Percentiles rank a stretch among this genome's conserved stretches.
Conservation (phyloP, 2,888 invertebrate species). For the Noctua janthe region DNA sequence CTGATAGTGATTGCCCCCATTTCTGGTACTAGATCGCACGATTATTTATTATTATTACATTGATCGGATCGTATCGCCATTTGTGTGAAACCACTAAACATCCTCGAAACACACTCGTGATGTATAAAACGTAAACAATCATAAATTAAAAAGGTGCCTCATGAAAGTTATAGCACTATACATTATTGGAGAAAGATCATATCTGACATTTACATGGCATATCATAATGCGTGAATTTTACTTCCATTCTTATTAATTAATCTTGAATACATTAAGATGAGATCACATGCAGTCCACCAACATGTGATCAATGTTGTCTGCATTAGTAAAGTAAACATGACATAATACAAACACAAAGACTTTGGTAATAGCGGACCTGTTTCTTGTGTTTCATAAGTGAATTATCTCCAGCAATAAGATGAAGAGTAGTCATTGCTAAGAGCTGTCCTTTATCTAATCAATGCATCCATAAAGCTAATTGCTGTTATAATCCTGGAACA, state of each 20-base stretch:
- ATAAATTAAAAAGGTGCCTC: slow-evolving; percentile 9
- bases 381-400: not conserved
- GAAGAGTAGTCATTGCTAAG: not conserved
- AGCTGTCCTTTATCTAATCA: not conserved
- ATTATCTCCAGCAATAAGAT: not conserved
- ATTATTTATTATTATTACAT: not conserved
- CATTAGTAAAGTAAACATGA: not conserved
- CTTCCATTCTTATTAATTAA: not conserved
- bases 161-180: slow-evolving; percentile 14
- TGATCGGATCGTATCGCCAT: not conserved
- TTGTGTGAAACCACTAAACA: not conserved
- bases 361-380: not conserved
- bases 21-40: too few relatives aligned
- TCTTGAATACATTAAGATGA: not conserved
- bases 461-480: not conserved
- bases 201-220: slow-evolving; percentile 6
- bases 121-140: not conserved
- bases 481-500: not conserved
- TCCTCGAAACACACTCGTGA: not conserved
- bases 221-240: not conserved
- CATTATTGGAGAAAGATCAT: slow-evolving; percentile 4
- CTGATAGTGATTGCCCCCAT: too few relatives aligned
- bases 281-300: not conserved
- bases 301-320: not conserved
- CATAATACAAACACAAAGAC: not conserved